phyloP scores from a whole-genome alignment of 2,113 vertebrate species.

The Phaethon lepturus region DNA sequence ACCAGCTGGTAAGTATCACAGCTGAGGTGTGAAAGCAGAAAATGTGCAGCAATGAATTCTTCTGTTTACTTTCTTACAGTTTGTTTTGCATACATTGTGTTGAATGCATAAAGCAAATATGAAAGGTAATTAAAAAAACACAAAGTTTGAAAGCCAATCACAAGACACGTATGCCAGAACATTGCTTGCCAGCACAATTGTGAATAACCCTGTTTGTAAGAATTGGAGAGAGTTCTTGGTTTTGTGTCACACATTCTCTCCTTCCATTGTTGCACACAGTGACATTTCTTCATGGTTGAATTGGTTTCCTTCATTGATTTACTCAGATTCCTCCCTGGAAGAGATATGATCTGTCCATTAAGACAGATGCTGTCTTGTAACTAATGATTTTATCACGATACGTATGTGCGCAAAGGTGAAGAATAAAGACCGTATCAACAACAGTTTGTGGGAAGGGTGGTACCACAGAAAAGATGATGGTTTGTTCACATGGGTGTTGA shows the following conservation, averaged over 20 bases:
- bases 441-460: neutral
- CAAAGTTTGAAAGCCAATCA: neutral
- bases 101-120: neutral
- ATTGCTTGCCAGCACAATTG: neutral
- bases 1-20: constrained; percentile 84
- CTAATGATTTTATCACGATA: neutral
- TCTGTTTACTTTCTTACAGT: neutral
- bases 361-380: neutral
- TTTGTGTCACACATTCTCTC: neutral
- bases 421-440: neutral
- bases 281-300: neutral
- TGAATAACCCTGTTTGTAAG: neutral
- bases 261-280: neutral
- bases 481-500: neutral
- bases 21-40: neutral
- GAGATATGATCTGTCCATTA: neutral
- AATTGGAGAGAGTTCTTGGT: neutral
- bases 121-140: neutral
- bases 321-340: neutral
- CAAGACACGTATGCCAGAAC: neutral
- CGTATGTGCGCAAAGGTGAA: accelerated
- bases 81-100: neutral
- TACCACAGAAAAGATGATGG: neutral
- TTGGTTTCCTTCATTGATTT: neutral
- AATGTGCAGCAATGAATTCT: neutral